Evolutionary conservation across 2,888 invertebrate genomes (phyloP).

Genomic region (Periphyllus acericola): DNA sequence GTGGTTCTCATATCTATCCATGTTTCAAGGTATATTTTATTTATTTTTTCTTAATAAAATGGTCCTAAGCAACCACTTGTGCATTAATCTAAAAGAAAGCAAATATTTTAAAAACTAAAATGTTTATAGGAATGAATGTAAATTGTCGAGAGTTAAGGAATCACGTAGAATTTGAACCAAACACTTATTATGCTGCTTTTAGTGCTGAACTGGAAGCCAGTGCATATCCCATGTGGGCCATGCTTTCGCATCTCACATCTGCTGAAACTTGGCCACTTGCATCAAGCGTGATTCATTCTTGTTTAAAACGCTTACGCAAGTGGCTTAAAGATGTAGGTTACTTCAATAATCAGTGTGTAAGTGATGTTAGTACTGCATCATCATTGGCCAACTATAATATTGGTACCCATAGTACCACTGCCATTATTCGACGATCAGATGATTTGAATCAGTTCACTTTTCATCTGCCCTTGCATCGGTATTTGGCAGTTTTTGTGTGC

Average conservation of each 20-base stretch:
- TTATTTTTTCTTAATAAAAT: background rate
- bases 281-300: slow-evolving; percentile 79
- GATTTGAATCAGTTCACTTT: slow-evolving; percentile 91
- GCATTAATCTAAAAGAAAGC: background rate
- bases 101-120: no score
- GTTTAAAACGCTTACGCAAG: slow-evolving; percentile 81
- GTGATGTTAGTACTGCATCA: background rate
- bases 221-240: slow-evolving; percentile 97
- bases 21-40: slow-evolving; percentile 83
- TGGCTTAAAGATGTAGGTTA: slow-evolving; percentile 79
- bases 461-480: slow-evolving; percentile 96
- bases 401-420: background rate
- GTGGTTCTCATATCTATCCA: slow-evolving; percentile 94
- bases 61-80: background rate
- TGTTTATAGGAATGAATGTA: slow-evolving; percentile 87
- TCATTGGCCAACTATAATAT: background rate
- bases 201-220: slow-evolving; percentile 97
- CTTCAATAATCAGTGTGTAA: background rate
- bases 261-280: slow-evolving; percentile 74
- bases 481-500: slow-evolving; percentile 86
- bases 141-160: slow-evolving; percentile 89
- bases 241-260: slow-evolving; percentile 81
- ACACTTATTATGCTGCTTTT: slow-evolving; percentile 97
- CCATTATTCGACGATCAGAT: slow-evolving; percentile 1
- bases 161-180: slow-evolving; percentile 96